Percentiles rank a stretch among this genome's conserved stretches.
Evolutionary conservation across 2,888 invertebrate genomes (phyloP).

Genomic region (Stenchaetothrips biformis): DNA sequence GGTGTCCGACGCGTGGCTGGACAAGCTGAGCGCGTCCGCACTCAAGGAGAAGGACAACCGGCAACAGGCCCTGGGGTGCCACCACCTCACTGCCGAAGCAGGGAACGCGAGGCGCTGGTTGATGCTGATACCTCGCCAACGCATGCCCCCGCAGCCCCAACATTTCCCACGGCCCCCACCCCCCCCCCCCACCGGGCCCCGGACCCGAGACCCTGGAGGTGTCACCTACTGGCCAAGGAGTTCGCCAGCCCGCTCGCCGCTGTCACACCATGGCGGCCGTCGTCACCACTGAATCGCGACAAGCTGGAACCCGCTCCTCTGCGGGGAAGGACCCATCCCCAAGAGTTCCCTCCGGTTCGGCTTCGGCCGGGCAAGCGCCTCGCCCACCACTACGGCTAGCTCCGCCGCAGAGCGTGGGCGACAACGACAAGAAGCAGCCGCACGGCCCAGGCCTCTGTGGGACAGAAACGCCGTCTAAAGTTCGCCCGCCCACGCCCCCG

Average conservation of each 20-base stretch:
- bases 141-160: neutral
- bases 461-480: neutral
- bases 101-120: neutral
- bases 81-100: neutral
- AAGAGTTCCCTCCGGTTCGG: conserved; percentile 40
- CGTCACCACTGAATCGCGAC: conserved; percentile 6
- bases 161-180: neutral
- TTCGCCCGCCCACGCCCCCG: conserved; percentile 7
- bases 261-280: neutral
- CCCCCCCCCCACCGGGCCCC: no score
- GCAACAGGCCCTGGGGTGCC: neutral
- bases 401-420: conserved; percentile 50
- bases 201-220: neutral
- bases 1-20: neutral
- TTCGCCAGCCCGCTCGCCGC: neutral
- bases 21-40: conserved; percentile 1
- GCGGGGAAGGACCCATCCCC: conserved; percentile 29
- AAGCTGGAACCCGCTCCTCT: neutral
- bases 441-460: conserved; percentile 32
- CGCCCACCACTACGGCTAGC: neutral
- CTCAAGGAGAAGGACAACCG: conserved; percentile 12
- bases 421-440: conserved; percentile 49
- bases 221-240: conserved; percentile 1
- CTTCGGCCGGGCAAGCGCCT: conserved; percentile 26
- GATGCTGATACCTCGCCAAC: neutral